Evolutionary conservation across 2,888 invertebrate species (phyloP), one percentile per base, ranked within the genome.

Genomic region (Andrena bucephala): DNA sequence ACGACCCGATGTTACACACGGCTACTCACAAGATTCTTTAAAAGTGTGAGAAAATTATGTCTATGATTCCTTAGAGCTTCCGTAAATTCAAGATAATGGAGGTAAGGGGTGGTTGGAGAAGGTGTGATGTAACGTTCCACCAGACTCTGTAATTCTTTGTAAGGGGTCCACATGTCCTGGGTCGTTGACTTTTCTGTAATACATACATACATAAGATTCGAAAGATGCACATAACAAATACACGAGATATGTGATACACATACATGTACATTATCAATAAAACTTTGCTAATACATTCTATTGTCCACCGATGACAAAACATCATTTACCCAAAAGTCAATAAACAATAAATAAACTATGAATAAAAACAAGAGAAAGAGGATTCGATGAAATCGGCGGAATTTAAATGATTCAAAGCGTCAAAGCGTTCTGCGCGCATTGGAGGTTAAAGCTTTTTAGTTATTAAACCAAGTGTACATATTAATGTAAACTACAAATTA

Each of bases 81-180:
- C 90, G 98, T 96, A 81, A 96, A 96, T 27, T 96, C 95, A 91
- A 96, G 96, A 85, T 92, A 94, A 54, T 94, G 94, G 4, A 95
- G 95, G 36, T 95, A 95, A 50, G 95, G 95, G 8, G 95, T 95
- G 66, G 94, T 95, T 42, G 96, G 95, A 69, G 95, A 95, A 3
- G 91, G 91, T 7, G 95, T 95, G 48, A 97, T 94, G 89, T 96
- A 96, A 75, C 95, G 95, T 90, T 97, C 97, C 57, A 97, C 96
- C 66, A 96, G 95, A 36, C 95, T 95, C 83, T 96, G 96, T 54
- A 98, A 94, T 91, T 97, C 97, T 91, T 97, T 97, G 94, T 96
- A 97, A 0, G 97, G 97, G 66, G 97, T 97, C 98, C 98, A 98
- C 95, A 97, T 95, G 94, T 98, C 97, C 91, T 97, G 97, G 10